A percentile compares a stretch with the other conserved stretches of the same genome.
These are phyloP conservation scores for Troides oblongomaculatus DNA, from an alignment of 2,888 invertebrate species.

Conservation along the genomic window DNA sequence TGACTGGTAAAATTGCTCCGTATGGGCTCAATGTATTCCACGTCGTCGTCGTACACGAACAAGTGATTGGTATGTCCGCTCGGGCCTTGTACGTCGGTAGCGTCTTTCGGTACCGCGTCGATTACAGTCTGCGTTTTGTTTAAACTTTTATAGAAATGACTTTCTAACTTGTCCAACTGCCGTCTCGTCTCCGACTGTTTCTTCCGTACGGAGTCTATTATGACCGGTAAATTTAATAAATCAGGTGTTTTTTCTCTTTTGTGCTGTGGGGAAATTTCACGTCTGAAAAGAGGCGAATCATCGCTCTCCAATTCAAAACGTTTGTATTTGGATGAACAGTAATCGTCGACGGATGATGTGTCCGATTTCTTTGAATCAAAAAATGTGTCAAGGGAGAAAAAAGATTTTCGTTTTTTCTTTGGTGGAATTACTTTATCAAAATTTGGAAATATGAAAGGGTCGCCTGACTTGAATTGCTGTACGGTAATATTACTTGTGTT, in stretches of 20 bases:
- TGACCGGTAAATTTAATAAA: slow-evolving; percentile 68
- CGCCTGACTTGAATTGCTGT: slow-evolving; percentile 56
- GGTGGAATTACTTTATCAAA: slow-evolving; percentile 64
- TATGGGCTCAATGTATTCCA: slow-evolving; percentile 77
- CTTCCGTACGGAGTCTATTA: slow-evolving; percentile 71
- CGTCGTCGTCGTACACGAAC: slow-evolving; percentile 67
- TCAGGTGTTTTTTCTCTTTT: slow-evolving; percentile 68
- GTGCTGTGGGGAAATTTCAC: slow-evolving; percentile 48
- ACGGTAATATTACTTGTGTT: slow-evolving; percentile 68
- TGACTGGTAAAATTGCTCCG: slow-evolving; percentile 73
- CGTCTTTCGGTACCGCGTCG: slow-evolving; percentile 72
- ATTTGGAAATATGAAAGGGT: slow-evolving; percentile 59
- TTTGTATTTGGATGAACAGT: slow-evolving; percentile 76
- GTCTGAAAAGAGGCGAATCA: slow-evolving; percentile 70
- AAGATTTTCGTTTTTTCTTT: slow-evolving; percentile 74
- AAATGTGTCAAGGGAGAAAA: slow-evolving; percentile 76
- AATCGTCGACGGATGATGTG: slow-evolving; percentile 74
- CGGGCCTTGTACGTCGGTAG: slow-evolving; percentile 64
- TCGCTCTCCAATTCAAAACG: slow-evolving; percentile 75
- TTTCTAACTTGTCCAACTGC: slow-evolving; percentile 73
- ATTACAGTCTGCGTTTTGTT: slow-evolving; percentile 63
- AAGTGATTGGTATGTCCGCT: slow-evolving; percentile 67
- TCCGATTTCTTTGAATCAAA: slow-evolving; percentile 75
- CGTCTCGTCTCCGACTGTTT: slow-evolving; percentile 70
- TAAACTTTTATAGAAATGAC: slow-evolving; percentile 70